Evolutionary conservation across 1,140 invertebrate genomes (phyloP), one percentile per base, ranked within the genome.

Genomic region (Arctopsyche grandis): DNA sequence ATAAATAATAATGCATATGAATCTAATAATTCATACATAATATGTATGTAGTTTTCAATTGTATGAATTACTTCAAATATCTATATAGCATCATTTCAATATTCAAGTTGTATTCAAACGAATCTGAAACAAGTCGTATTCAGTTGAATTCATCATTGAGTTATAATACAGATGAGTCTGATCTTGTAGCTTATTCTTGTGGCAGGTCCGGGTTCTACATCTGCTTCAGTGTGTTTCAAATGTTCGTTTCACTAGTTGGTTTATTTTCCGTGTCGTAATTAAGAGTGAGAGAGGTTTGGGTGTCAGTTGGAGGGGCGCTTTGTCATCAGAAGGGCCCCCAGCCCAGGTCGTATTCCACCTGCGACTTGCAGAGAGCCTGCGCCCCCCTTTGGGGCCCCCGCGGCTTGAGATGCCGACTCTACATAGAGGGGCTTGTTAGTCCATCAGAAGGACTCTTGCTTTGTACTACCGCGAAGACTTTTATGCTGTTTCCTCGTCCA

Each of bases 361-460:
- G 29, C 3, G 29, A 71, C 69, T 71, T 44, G 26, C 9, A 12
- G 69, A 71, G 69, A 71, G 69, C 16, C 24, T 26, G 22, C 29
- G 52, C 16, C 56, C 16, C 9, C 56, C 21, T 60, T 21, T 60
- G n/a, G 70, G 12, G 22, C 5, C 48, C 21, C 14, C 21, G 43
- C 21, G 29, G 19, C 48, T 43, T 19, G 70, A 73, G 70, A 38
- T 38, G 29, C 7, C 1, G 21, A 21, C 48, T 16, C 75, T 12
- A n/a, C n/a, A n/a, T n/a, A 21, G 80, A 81, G 73, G 29, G 52
- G 77, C 80, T 81, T 81, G 80, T 81, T 81, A 81, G 80, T 70
- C 66, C 73, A 76, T 48, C 80, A 73, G 58, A 46, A 81, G 80
- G 19, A 48, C 58, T 19, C 80, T 81, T 69, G 26, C 77, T 79